Percentiles rank a stretch among this genome's conserved stretches.
These are phyloP conservation scores for Oxyura jamaicensis DNA, from an alignment of 2,113 vertebrate genomes.

Conservation along the genomic window DNA sequence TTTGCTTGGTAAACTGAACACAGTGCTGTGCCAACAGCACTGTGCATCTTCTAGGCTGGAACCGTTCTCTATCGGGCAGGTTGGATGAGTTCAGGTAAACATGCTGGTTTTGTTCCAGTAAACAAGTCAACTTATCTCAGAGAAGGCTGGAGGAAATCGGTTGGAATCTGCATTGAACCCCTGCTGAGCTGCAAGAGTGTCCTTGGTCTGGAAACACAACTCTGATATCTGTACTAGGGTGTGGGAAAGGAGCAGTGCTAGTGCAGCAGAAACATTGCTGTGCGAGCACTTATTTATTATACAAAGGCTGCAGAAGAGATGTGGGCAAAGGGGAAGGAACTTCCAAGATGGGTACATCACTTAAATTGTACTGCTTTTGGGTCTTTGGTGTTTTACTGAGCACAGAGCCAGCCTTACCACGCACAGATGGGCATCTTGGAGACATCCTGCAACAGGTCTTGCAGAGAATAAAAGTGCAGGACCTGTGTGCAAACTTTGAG, in stretches of 20 bases:
- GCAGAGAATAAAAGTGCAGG: background rate
- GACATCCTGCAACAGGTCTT: background rate
- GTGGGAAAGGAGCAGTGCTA: background rate
- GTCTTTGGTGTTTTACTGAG: background rate
- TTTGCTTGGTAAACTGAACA: background rate
- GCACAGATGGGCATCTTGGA: background rate
- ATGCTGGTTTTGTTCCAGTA: background rate
- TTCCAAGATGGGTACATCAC: background rate
- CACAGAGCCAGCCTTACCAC: fast-evolving
- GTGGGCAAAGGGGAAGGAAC: background rate
- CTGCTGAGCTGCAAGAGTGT: background rate
- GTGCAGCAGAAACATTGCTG: background rate
- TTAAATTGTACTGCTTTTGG: background rate
- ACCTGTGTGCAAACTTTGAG: background rate
- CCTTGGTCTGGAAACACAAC: background rate
- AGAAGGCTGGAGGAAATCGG: background rate
- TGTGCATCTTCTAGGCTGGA: background rate
- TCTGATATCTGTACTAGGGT: background rate
- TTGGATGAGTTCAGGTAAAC: background rate
- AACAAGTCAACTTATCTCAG: background rate
- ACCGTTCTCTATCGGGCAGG: background rate
- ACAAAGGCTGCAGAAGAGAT: background rate
- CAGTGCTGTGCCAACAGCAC: background rate
- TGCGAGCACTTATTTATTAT: background rate
- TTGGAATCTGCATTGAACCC: background rate